phyloP scores from a whole-genome alignment of 2,113 vertebrate genomes.

The Perca fluviatilis region DNA sequence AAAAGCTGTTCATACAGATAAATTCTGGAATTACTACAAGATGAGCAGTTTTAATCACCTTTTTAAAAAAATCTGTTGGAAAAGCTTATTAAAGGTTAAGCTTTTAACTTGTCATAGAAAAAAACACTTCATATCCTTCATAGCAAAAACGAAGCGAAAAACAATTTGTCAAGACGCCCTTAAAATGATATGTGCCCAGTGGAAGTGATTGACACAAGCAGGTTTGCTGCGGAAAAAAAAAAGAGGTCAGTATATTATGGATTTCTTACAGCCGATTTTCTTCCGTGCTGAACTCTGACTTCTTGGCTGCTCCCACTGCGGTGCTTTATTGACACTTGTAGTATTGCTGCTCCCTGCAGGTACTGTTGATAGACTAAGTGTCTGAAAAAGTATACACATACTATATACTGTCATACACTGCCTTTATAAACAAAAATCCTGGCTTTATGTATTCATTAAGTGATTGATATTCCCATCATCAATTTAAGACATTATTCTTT shows the following conservation, averaged over 20 bases:
- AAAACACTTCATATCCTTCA: slow-evolving; percentile 7
- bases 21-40: slow-evolving; percentile 33
- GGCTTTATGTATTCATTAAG: background rate
- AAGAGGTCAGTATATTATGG: slow-evolving; percentile 63
- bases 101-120: slow-evolving; percentile 15
- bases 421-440: background rate
- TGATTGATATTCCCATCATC: background rate
- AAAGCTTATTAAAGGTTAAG: slow-evolving; percentile 1
- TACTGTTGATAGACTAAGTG: slow-evolving; percentile 26
- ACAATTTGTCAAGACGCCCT: slow-evolving; percentile 51
- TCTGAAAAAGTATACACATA: slow-evolving; percentile 11
- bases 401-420: background rate
- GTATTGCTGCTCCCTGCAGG: slow-evolving; percentile 36
- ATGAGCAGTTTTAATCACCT: slow-evolving; percentile 50
- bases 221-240: slow-evolving; percentile 48
- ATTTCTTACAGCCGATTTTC: slow-evolving; percentile 42
- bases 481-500: background rate
- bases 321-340: slow-evolving; percentile 43
- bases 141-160: slow-evolving; percentile 37
- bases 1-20: slow-evolving; percentile 75
- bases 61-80: slow-evolving; percentile 15
- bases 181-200: slow-evolving; percentile 43
- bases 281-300: slow-evolving; percentile 61
- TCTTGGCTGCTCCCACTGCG: background rate
- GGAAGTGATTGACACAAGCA: slow-evolving; percentile 68